phyloP scores from a whole-genome alignment of 2,797 vertebrate genomes.

The Paramormyrops hopkinsi region DNA sequence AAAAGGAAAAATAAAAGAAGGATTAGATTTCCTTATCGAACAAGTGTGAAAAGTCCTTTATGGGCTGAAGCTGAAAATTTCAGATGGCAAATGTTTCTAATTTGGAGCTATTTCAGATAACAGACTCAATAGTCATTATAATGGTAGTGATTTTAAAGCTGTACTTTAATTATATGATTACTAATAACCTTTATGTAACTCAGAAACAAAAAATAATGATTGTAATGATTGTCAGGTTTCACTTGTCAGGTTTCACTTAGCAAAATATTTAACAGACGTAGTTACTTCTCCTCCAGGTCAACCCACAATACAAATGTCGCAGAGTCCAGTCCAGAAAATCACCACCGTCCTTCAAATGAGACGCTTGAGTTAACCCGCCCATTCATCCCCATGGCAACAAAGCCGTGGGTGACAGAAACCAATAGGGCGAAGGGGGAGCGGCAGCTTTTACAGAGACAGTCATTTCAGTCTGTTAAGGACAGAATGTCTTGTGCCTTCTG shows the following conservation, averaged over 20 bases:
- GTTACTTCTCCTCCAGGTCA: constrained; percentile 4
- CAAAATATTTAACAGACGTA: neutral
- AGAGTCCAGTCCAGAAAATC: neutral
- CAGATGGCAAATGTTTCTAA: neutral
- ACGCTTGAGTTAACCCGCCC: constrained; percentile 5
- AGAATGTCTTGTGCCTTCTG: constrained; percentile 11
- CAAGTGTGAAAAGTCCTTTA: neutral
- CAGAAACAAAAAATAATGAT: neutral
- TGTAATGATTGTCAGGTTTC: neutral
- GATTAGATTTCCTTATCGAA: neutral
- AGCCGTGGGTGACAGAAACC: constrained; percentile 11
- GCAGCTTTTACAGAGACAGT: constrained; percentile 5
- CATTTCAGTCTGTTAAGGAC: constrained; percentile 18
- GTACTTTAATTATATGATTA: neutral
- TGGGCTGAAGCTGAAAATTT: neutral
- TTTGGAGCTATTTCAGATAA: neutral
- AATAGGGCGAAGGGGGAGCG: neutral
- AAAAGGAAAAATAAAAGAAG: neutral
- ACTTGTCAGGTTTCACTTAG: neutral
- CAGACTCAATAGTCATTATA: neutral
- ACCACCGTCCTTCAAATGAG: neutral
- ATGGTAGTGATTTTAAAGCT: neutral
- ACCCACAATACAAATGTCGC: neutral
- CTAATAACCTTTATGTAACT: neutral
- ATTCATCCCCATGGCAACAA: constrained; percentile 26